Base-by-base conservation (phyloP, 2,797 vertebrate genomes). In the Coregonus sp. region DNA sequence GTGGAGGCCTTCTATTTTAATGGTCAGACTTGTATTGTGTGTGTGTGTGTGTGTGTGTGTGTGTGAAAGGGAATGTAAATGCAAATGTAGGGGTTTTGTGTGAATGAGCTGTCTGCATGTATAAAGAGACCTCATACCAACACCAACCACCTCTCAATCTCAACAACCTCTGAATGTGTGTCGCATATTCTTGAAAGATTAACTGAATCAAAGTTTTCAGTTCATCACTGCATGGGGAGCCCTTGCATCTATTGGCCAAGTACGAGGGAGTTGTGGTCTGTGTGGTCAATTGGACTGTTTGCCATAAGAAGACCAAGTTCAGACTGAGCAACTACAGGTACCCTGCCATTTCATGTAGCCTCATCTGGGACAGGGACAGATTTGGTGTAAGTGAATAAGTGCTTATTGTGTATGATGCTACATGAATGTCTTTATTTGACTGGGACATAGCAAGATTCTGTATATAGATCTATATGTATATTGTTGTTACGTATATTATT, bases 401-500 rank as follows among this genome's bases (percentile, higher is more conserved):
- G 12, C 74, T 51, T 51, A 74, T 47, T 80, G 73, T 69, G 25
- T 51, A n/a, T 65, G 72, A 74, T 78, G 59, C 52, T 67, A 78
- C 72, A 72, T 77, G 63, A 82, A 69, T 81, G 40, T 80, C 73
- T 78, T 85, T 80, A 75, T 74, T 63, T 80, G 67, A 78, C 72
- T 66, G 16, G 68, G 31, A 74, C 67, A 88, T 74, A 80, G 31
- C 86, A 52, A 86, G 78, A 84, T 61, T 70, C 66, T 91, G 89
- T 92, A 86, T 84, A 91, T 67, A 86, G 25, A 63, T 52, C 47
- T 5, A 80, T 85, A 81, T 90, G 86, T 90, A 88, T 90, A 86
- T 87, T 90, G 85, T 77, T 90, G 73, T 86, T 86, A 85, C 81
- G 89, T 91, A 90, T 90, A 90, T 89, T 73, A 76, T 72, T 90